Evolutionary conservation across 2,113 vertebrate species (phyloP).

Genomic region (Synodontis membranacea): DNA sequence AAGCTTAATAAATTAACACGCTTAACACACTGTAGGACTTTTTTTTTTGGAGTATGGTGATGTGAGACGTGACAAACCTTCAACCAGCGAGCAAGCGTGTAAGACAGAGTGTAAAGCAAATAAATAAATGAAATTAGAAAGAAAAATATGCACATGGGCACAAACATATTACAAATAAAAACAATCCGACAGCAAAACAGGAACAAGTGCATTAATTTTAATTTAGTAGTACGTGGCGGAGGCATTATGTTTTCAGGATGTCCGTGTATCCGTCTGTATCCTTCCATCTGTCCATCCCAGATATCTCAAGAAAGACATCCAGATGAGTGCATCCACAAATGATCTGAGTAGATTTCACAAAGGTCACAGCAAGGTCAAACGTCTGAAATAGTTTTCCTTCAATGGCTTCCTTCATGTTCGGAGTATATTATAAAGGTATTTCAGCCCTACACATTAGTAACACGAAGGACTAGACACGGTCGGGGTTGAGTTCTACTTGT

Average conservation of each 20-base stretch:
- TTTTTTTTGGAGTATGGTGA: not conserved
- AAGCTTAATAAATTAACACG: not conserved
- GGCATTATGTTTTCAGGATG: not conserved
- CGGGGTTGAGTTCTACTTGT: too few species aligned
- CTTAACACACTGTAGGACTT: not conserved
- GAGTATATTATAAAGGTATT: not conserved
- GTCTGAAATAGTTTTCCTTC: not conserved
- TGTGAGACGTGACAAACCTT: not conserved
- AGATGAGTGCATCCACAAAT: not conserved
- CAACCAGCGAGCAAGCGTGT: not conserved
- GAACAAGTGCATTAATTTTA: not conserved
- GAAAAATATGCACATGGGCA: not conserved
- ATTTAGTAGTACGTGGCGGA: not conserved
- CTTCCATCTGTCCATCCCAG: not conserved
- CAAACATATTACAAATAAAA: not conserved
- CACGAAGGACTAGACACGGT: too few species aligned
- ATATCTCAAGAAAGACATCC: not conserved
- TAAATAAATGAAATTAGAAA: not conserved
- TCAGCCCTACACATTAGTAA: not conserved
- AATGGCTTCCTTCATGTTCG: not conserved
- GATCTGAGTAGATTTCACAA: not conserved
- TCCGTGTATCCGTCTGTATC: not conserved
- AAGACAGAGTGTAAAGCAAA: not conserved
- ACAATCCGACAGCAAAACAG: not conserved
- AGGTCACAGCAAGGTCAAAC: conserved; percentile 1